Conservation (phyloP, 2,797 vertebrate genomes). For the Rachycentron canadum region DNA sequence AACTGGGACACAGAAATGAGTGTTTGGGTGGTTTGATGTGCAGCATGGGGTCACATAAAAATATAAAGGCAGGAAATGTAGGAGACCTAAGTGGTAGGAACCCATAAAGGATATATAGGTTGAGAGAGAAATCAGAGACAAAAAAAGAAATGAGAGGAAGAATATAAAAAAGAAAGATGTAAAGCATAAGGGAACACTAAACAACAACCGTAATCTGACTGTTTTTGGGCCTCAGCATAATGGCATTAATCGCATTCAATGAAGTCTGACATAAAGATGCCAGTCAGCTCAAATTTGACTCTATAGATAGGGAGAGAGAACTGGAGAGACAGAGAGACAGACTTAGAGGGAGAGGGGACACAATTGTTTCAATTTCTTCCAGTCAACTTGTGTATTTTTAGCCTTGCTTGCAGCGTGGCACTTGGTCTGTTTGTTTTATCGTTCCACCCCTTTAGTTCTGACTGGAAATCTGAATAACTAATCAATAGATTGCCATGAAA, state of each 20-base stretch:
- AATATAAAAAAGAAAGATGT: neutral
- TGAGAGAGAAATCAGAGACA: slow-evolving; percentile 22
- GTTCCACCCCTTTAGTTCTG: neutral
- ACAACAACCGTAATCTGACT: slow-evolving; percentile 21
- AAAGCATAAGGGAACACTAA: neutral
- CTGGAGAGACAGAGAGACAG: neutral
- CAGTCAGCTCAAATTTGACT: slow-evolving; percentile 36
- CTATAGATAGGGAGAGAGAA: neutral
- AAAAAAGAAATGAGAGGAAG: neutral
- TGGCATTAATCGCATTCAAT: slow-evolving; percentile 39
- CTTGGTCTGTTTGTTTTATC: neutral
- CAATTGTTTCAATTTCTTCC: neutral
- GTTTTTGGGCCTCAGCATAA: slow-evolving; percentile 34
- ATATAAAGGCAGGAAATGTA: slow-evolving; percentile 35
- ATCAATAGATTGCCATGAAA: neutral
- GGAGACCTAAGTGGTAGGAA: slow-evolving; percentile 28
- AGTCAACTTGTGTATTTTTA: slow-evolving; percentile 1
- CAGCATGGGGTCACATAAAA: slow-evolving; percentile 30
- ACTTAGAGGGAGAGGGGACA: neutral
- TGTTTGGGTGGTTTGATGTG: slow-evolving; percentile 41
- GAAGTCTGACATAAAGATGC: slow-evolving; percentile 21
- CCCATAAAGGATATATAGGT: slow-evolving; percentile 16
- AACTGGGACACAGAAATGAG: slow-evolving; percentile 35
- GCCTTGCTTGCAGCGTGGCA: neutral
- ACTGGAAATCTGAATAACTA: neutral